Percentiles rank a stretch among this genome's conserved stretches.
Evolutionary conservation across 2,113 vertebrate genomes (phyloP).

Genomic region (Gulo gulo): DNA sequence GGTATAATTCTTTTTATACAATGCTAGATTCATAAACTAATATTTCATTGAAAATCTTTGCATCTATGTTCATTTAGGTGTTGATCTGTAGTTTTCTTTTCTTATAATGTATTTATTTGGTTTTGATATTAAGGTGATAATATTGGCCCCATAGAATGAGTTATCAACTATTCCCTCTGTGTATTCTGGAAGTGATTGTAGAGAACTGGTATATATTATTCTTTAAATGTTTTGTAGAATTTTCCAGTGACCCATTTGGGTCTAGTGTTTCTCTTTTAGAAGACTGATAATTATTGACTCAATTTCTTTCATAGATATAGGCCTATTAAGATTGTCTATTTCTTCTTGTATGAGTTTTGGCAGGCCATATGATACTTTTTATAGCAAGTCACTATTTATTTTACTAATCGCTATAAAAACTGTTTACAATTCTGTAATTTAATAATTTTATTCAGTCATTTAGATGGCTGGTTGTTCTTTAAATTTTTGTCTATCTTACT

Average conservation of each 20-base stretch:
- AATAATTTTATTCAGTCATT: not conserved
- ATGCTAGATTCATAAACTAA: no score
- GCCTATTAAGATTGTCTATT: not conserved
- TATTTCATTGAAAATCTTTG: no score
- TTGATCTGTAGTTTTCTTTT: no score
- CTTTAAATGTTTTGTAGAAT: not conserved
- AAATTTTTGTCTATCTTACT: not conserved
- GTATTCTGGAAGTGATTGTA: not conserved
- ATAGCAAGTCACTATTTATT: not conserved
- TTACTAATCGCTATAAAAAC: not conserved
- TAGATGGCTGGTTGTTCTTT: not conserved
- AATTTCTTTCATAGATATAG: not conserved
- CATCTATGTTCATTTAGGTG: no score
- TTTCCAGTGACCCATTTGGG: not conserved
- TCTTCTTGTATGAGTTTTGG: not conserved
- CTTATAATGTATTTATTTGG: no score
- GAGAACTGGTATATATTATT: not conserved
- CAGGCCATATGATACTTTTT: not conserved
- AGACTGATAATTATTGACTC: not conserved
- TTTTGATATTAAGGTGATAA: no score
- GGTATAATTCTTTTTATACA: no score
- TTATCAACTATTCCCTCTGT: not conserved
- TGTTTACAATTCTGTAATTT: not conserved
- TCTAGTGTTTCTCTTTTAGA: not conserved
- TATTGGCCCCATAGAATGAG: no score